phyloP scores from a whole-genome alignment of 2,797 vertebrate genomes.

The Propithecus deckenii region DNA sequence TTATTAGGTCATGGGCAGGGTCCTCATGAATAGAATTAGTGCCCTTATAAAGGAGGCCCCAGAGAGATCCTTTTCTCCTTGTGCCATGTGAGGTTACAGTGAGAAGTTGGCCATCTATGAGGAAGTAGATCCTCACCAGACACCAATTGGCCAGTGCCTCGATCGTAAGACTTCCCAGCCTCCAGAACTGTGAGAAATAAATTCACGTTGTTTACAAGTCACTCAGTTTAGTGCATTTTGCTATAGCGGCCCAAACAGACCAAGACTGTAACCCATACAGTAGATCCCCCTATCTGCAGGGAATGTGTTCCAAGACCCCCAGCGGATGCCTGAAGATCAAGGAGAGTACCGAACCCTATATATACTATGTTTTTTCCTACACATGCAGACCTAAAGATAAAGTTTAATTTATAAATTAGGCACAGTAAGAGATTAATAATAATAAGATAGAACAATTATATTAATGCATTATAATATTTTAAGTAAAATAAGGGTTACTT shows the following conservation, averaged over 20 bases:
- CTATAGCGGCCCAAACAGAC: neutral
- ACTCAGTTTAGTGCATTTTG: neutral
- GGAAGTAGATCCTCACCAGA: neutral
- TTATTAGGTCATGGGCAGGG: neutral
- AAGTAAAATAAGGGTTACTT: neutral
- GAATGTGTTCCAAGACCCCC: neutral
- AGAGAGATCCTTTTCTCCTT: neutral
- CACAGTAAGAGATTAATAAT: neutral
- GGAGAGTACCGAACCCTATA: neutral
- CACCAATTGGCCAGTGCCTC: neutral
- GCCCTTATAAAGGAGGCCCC: neutral
- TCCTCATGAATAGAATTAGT: neutral
- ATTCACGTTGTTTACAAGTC: neutral
- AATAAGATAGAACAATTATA: neutral
- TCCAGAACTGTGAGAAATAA: neutral
- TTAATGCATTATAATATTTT: neutral
- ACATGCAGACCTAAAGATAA: neutral
- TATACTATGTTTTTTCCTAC: neutral
- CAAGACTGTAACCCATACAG: neutral
- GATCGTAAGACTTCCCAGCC: neutral
- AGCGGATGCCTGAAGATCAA: neutral
- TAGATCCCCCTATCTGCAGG: neutral
- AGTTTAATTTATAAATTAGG: neutral
- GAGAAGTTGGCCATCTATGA: neutral
- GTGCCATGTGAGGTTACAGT: neutral